Percentiles rank a stretch among this genome's conserved stretches.
phyloP scores from a whole-genome alignment of 2,113 vertebrate species.

The Zeus faber region DNA sequence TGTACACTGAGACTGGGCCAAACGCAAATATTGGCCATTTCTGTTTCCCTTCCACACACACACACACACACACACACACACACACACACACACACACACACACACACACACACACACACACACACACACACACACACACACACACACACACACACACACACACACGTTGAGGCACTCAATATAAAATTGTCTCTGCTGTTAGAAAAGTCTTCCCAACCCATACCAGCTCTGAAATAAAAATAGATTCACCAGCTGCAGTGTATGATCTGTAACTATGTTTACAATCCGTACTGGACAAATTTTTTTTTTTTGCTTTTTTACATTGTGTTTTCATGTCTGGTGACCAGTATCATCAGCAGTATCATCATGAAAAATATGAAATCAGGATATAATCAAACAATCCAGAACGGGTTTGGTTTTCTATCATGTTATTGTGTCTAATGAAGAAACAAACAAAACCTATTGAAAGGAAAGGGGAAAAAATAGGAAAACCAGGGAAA shows the following conservation, averaged over 20 bases:
- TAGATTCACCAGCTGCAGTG: constrained; percentile 9
- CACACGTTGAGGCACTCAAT: constrained; percentile 33
- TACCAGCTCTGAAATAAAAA: constrained; percentile 16
- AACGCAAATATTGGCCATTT: constrained; percentile 26
- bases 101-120: constrained; percentile 19
- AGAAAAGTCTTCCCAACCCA: constrained; percentile 20
- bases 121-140: constrained; percentile 16
- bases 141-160: constrained; percentile 13
- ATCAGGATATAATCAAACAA: no score
- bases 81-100: constrained; percentile 19
- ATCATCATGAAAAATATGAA: no score
- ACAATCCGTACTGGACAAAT: no score
- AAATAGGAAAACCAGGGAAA: no score
- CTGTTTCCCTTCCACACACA: constrained; percentile 3
- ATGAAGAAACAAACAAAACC: no score
- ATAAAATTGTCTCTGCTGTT: constrained; percentile 36
- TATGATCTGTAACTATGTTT: constrained; percentile 15
- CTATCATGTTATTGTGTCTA: no score
- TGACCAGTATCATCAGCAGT: no score
- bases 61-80: constrained; percentile 7
- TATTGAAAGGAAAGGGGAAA: no score
- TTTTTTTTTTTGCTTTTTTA: no score
- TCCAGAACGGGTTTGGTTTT: no score
- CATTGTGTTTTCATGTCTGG: no score
- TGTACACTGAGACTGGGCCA: constrained; percentile 19